Evolutionary conservation across 2,888 invertebrate genomes (phyloP), one percentile per base, ranked within the genome.

Genomic region (Marronus borbonicus): DNA sequence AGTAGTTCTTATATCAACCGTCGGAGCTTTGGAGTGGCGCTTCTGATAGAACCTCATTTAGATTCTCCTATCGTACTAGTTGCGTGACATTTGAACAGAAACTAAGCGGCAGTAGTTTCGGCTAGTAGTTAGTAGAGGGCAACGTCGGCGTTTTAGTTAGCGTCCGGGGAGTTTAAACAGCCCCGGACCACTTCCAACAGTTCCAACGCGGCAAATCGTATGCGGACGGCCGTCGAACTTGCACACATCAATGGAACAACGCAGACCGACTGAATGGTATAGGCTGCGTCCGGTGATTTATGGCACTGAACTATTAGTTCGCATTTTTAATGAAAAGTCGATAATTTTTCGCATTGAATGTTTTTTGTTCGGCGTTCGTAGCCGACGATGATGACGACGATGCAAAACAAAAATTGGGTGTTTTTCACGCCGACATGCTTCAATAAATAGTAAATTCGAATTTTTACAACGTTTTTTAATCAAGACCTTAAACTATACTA

Each of bases 101-200:
- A 75, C 76, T 78, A 82, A 79, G 76, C 76, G 74, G 20, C 76
- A 74, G 69, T 83, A 85, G 84, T 84, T 87, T 85, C 80, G 82
- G 84, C 86, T 85, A 84, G 84, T 85, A 85, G 83, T 83, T 80
- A 81, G 83, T 84, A 87, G 87, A 85, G 83, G 87, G 87, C 86
- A 82, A 79, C 77, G 80, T 44, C 20, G 69, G 24, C 64, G 80
- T 76, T 78, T 75, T 66, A 58, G 69, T 55, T 68, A 31, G 31
- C 14, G 31, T 24, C 31, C 44, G 62, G 55, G 39, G 20, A 58
- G 36, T 39, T 69, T 66, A 74, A 70, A 68, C 77, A 72, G 60
- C 31, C 70, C 70, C 55, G 36, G 39, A 55, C n/a, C 20, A 58
- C 55, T 20, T n/a, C 44, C 44, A 44, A 58, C 72, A 58, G 20